phyloP scores from a whole-genome alignment of 2,888 invertebrate species.

The Smittia aterrima region DNA sequence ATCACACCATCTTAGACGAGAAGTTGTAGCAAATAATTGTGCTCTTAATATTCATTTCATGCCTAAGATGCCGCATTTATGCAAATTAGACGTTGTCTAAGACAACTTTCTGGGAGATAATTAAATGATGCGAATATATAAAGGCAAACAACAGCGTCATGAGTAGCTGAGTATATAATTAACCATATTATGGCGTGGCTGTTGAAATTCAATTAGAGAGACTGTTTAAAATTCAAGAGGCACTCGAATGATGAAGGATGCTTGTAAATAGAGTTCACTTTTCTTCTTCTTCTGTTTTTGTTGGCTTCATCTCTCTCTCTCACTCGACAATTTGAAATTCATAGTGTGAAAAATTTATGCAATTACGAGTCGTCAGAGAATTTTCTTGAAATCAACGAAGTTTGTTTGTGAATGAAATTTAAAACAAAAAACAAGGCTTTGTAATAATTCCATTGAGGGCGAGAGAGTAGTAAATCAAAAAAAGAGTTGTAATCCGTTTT shows the following conservation, averaged over 20 bases:
- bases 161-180: constrained; percentile 18
- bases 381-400: not conserved
- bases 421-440: not conserved
- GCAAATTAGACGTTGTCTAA: constrained; percentile 13
- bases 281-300: not conserved
- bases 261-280: not conserved
- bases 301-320: not conserved
- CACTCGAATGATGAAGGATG: constrained; percentile 22
- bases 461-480: not conserved
- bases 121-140: constrained; percentile 40
- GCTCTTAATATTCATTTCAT: constrained; percentile 38
- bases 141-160: not conserved
- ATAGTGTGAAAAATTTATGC: constrained; percentile 23
- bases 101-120: constrained; percentile 26
- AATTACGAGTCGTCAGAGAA: not conserved
- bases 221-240: constrained; percentile 22
- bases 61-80: constrained; percentile 13
- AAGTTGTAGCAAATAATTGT: constrained; percentile 23
- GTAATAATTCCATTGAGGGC: not conserved
- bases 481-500: not conserved
- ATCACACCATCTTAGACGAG: no score
- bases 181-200: constrained; percentile 20
- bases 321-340: not conserved
- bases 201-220: constrained; percentile 25
- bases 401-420: not conserved